A percentile compares a stretch with the other conserved stretches of the same genome.
Conservation (phyloP, 2,113 vertebrate species). For the Phalacrocorax brasilianus region DNA sequence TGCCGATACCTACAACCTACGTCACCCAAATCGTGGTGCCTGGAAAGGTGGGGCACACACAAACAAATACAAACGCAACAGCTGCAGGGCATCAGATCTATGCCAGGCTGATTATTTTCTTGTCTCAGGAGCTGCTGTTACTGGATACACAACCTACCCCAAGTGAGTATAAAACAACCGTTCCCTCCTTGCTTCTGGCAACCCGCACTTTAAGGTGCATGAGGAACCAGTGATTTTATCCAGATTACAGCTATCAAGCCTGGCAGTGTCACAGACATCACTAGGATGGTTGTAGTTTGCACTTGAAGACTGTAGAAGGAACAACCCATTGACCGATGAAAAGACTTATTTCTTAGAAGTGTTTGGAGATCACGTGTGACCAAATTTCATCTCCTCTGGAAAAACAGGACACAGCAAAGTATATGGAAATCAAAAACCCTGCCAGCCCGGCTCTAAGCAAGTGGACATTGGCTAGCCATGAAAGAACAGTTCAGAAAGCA, state of each 20-base stretch:
- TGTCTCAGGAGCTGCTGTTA: not conserved
- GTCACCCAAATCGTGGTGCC: not conserved
- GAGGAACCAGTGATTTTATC: not conserved
- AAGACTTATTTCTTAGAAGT: not conserved
- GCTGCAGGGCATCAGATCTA: not conserved
- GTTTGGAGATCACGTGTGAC: not conserved
- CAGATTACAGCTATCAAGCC: not conserved
- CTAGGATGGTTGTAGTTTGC: not conserved
- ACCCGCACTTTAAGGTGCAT: accelerated
- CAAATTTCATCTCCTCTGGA: not conserved
- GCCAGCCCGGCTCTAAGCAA: not conserved
- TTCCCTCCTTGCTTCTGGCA: not conserved
- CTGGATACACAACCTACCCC: not conserved
- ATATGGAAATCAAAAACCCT: not conserved
- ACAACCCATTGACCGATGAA: not conserved
- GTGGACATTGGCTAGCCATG: not conserved
- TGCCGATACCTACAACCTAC: not conserved
- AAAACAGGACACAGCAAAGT: not conserved
- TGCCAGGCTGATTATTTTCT: not conserved
- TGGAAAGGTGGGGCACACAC: not conserved
- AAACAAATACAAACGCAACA: not conserved
- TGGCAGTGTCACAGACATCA: not conserved
- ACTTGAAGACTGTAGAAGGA: not conserved
- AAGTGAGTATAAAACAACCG: not conserved
- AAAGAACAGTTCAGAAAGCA: not conserved